Conservation (phyloP, 92 coral and sea anemone genomes). For the Isaurus tuberculatus region DNA sequence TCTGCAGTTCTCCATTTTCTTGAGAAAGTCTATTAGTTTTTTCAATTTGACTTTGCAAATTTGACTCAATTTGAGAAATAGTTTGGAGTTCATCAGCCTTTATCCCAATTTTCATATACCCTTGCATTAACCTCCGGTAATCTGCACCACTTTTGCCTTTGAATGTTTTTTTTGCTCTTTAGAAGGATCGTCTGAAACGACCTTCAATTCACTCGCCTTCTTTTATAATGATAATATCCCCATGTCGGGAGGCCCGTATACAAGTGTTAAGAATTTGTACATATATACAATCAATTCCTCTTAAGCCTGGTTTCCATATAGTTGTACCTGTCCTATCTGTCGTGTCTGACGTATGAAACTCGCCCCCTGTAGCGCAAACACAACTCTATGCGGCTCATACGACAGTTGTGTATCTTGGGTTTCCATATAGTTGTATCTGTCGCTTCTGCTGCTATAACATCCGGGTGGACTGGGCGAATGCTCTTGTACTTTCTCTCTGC, state of each 20-base stretch:
- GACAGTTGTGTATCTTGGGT: too few species aligned
- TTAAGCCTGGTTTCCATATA: too few species aligned
- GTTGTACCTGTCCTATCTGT: too few species aligned
- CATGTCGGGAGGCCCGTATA: slow-evolving; percentile 2
- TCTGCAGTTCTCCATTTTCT: slow-evolving; percentile 18
- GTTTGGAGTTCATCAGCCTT: slow-evolving; percentile 8
- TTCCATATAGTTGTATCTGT: too few species aligned
- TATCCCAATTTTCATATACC: slow-evolving; percentile 3
- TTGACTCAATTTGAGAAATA: slow-evolving; percentile 14
- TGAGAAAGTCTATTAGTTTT: not conserved
- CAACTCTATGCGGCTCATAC: too few species aligned
- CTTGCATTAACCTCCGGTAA: slow-evolving; percentile 14
- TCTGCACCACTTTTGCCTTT: slow-evolving; percentile 42
- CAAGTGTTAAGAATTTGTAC: slow-evolving; percentile 39
- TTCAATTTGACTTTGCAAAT: too few species aligned
- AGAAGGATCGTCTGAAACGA: slow-evolving; percentile 35
- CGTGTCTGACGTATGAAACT: too few species aligned
- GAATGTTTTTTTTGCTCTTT: slow-evolving; percentile 25
- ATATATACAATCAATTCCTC: not conserved
- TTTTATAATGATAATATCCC: slow-evolving; percentile 21
- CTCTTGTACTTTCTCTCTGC: too few species aligned
- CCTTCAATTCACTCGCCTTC: slow-evolving; percentile 14
- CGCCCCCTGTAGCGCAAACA: too few species aligned
- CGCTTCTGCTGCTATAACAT: too few species aligned
- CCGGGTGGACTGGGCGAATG: too few species aligned